A percentile compares a stretch with the other conserved stretches of the same genome.
Evolutionary conservation across 1,140 invertebrate species (phyloP).

Genomic region (Temnothorax curvispinosus): DNA sequence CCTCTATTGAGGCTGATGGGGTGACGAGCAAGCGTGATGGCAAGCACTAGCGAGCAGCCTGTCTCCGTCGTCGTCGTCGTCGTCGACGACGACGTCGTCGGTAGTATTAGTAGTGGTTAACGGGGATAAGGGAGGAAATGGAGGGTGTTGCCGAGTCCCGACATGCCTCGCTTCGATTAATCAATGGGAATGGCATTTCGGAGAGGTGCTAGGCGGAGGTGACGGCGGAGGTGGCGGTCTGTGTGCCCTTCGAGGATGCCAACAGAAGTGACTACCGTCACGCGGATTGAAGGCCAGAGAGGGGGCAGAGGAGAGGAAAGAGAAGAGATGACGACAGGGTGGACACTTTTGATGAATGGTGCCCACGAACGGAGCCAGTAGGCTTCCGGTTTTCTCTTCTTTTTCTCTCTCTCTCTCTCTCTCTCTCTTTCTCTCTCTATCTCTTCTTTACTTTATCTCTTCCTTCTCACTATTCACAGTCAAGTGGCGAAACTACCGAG

Average conservation of each 20-base stretch:
- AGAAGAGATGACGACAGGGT: slow-evolving; percentile 63
- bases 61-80: slow-evolving; percentile 50
- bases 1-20: slow-evolving; percentile 69
- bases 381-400: slow-evolving; percentile 68
- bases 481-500: slow-evolving; percentile 70
- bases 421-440: not conserved
- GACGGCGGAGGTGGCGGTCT: slow-evolving; percentile 73
- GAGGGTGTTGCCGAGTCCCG: slow-evolving; percentile 81
- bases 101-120: slow-evolving; percentile 75
- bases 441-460: slow-evolving; percentile 37
- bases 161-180: slow-evolving; percentile 83
- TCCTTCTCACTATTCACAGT: slow-evolving; percentile 69
- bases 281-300: slow-evolving; percentile 68
- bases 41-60: slow-evolving; percentile 56
- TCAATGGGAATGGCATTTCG: slow-evolving; percentile 82
- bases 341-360: slow-evolving; percentile 79
- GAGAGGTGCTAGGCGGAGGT: slow-evolving; percentile 76
- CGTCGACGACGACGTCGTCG: slow-evolving; percentile 35
- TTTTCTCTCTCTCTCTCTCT: slow-evolving; percentile 34
- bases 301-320: slow-evolving; percentile 28
- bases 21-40: slow-evolving; percentile 66
- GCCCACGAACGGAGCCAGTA: slow-evolving; percentile 70
- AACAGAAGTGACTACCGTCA: slow-evolving; percentile 70
- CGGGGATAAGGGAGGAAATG: slow-evolving; percentile 81
- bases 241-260: slow-evolving; percentile 70